These are phyloP conservation scores for Gymnoscelis rufifasciata DNA, from an alignment of 2,888 invertebrate species.

Conservation along the genomic window DNA sequence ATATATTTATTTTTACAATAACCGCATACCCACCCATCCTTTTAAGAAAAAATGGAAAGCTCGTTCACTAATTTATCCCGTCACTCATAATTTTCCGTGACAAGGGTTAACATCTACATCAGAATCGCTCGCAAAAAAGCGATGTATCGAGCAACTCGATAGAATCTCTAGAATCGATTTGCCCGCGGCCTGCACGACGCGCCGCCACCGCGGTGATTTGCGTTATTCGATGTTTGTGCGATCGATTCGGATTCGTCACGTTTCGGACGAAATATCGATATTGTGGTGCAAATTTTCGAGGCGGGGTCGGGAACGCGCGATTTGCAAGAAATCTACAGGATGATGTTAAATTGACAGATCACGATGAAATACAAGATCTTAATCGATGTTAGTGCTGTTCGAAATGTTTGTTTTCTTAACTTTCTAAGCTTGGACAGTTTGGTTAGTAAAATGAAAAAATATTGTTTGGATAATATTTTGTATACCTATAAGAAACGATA, in stretches of 20 bases:
- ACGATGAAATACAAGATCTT: no score
- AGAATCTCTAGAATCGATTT: slow-evolving; percentile 21
- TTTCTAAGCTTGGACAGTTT: no score
- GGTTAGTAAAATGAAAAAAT: no score
- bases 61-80: background rate
- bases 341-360: slow-evolving; percentile 15
- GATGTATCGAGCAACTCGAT: slow-evolving; percentile 31
- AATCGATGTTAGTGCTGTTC: no score
- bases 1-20: no score
- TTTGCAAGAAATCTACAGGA: slow-evolving; percentile 26
- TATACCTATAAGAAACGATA: no score
- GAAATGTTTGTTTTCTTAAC: no score
- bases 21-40: no score
- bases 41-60: no score
- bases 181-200: slow-evolving; percentile 50
- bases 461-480: no score
- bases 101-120: no score
- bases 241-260: slow-evolving; percentile 65
- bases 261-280: slow-evolving; percentile 46
- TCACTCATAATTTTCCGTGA: no score
- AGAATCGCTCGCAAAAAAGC: slow-evolving; percentile 8
- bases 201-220: slow-evolving; percentile 57
- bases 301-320: slow-evolving; percentile 50
- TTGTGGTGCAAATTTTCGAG: slow-evolving; percentile 54
- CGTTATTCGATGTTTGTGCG: slow-evolving; percentile 50